A percentile compares a stretch with the other conserved stretches of the same genome.
These are phyloP conservation scores for Dascyllus trimaculatus DNA, from an alignment of 2,113 vertebrate species.

Conservation along the genomic window DNA sequence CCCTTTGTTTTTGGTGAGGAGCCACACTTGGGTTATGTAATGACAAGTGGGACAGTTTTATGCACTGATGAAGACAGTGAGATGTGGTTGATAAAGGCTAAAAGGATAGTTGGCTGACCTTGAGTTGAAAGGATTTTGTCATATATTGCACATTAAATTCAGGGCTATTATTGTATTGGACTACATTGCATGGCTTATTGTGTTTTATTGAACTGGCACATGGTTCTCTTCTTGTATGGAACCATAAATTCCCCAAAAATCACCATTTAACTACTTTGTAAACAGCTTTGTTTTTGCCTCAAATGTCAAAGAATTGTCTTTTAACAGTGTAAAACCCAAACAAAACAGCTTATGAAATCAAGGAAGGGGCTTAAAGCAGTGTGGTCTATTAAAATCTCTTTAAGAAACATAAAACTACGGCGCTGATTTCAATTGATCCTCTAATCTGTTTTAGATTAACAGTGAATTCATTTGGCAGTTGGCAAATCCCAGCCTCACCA, in stretches of 20 bases:
- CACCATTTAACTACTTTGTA: background rate
- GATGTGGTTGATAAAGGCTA: background rate
- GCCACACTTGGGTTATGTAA: too few species aligned
- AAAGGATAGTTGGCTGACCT: accelerated
- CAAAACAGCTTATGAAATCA: constrained; percentile 23
- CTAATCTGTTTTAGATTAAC: constrained; percentile 57
- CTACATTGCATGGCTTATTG: too few species aligned
- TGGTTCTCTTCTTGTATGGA: too few species aligned
- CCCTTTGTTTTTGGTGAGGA: background rate
- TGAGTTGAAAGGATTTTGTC: background rate
- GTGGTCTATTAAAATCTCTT: constrained; percentile 49
- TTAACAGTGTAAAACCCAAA: background rate
- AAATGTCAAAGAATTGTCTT: background rate
- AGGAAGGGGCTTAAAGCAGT: constrained; percentile 22
- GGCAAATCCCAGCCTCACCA: constrained; percentile 46
- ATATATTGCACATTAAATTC: background rate
- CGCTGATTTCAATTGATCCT: constrained; percentile 38
- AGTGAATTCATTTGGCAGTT: constrained; percentile 41
- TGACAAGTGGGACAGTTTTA: background rate
- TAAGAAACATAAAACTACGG: constrained; percentile 52
- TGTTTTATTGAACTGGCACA: too few species aligned
- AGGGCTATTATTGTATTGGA: too few species aligned
- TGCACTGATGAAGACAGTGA: background rate
- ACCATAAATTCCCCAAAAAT: background rate
- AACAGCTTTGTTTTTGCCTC: background rate